These are phyloP conservation scores for Eulemur coronatus DNA, from an alignment of 2,797 vertebrate species.

Conservation along the genomic window DNA sequence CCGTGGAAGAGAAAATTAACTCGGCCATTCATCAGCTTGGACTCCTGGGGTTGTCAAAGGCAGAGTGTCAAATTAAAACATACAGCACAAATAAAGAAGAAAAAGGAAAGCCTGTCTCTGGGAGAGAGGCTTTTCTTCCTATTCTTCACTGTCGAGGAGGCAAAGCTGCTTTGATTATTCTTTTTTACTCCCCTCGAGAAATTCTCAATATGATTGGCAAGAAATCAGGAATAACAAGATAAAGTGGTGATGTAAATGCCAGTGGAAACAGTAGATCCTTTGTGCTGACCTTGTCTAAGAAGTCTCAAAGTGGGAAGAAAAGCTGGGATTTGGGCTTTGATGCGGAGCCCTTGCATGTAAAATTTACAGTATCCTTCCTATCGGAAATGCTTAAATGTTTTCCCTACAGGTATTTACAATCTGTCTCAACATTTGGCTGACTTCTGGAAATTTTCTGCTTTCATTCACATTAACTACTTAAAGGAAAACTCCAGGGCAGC, in stretches of 20 bases:
- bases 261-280: conserved; percentile 83
- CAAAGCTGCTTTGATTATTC: conserved; percentile 77
- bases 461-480: conserved; percentile 55
- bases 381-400: conserved; percentile 70
- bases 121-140: conserved; percentile 45
- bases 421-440: conserved; percentile 65
- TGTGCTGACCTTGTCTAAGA: conserved; percentile 82
- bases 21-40: conserved; percentile 62
- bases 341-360: conserved; percentile 58
- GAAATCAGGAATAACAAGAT: conserved; percentile 85
- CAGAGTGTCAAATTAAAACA: conserved; percentile 64
- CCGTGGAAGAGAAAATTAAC: conserved; percentile 66
- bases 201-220: conserved; percentile 84
- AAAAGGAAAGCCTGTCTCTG: conserved; percentile 30
- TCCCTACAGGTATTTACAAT: conserved; percentile 67
- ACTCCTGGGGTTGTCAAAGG: conserved; percentile 54
- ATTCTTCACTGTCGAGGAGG: conserved; percentile 77
- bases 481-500: conserved; percentile 2
- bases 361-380: conserved; percentile 73
- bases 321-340: conserved; percentile 76
- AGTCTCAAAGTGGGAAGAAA: conserved; percentile 80
- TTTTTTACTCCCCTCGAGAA: conserved; percentile 79
- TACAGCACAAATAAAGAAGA: conserved; percentile 50
- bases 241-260: conserved; percentile 82
- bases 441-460: conserved; percentile 68